A percentile compares a stretch with the other conserved stretches of the same genome.
phyloP scores from a whole-genome alignment of 2,113 vertebrate species.

The Scophthalmus maximus region DNA sequence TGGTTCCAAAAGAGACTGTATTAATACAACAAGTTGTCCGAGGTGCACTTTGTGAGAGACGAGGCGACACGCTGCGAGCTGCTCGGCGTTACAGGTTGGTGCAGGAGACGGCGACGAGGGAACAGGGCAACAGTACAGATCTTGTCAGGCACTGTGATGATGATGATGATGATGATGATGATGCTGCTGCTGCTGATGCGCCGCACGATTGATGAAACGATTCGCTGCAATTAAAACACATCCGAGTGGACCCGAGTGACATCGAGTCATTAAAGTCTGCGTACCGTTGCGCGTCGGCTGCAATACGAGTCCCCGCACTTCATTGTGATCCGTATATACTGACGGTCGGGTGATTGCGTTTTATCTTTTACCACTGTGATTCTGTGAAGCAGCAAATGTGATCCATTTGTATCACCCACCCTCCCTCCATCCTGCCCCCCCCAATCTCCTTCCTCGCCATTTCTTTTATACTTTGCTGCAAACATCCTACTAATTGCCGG shows the following conservation, averaged over 20 bases:
- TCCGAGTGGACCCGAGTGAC: slow-evolving; percentile 23
- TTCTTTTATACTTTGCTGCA: slow-evolving; percentile 24
- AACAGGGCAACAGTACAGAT: slow-evolving; percentile 31
- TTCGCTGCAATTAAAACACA: slow-evolving; percentile 50
- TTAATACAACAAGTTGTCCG: slow-evolving; percentile 61
- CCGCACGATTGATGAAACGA: slow-evolving; percentile 31
- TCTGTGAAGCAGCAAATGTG: slow-evolving; percentile 59
- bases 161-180: no score
- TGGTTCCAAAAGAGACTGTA: background rate
- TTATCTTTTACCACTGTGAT: slow-evolving; percentile 47
- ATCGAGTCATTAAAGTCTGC: slow-evolving; percentile 41
- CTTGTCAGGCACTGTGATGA: slow-evolving; percentile 31
- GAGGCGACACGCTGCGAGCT: slow-evolving; percentile 15
- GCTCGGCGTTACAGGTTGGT: slow-evolving; percentile 75
- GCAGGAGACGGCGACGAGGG: no score
- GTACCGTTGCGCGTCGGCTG: slow-evolving; percentile 43
- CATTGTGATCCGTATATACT: slow-evolving; percentile 19
- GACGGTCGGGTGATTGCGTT: slow-evolving; percentile 62
- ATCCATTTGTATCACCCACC: slow-evolving; percentile 49
- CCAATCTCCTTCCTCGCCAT: slow-evolving; percentile 4
- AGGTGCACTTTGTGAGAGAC: slow-evolving; percentile 34
- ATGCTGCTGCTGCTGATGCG: background rate
- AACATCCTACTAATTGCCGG: slow-evolving; percentile 52
- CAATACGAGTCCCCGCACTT: slow-evolving; percentile 21
- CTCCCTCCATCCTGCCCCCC: background rate